A percentile compares a stretch with the other conserved stretches of the same genome.
Evolutionary conservation across 1,140 invertebrate species (phyloP).

Genomic region (Polypedilum vanderplanki): DNA sequence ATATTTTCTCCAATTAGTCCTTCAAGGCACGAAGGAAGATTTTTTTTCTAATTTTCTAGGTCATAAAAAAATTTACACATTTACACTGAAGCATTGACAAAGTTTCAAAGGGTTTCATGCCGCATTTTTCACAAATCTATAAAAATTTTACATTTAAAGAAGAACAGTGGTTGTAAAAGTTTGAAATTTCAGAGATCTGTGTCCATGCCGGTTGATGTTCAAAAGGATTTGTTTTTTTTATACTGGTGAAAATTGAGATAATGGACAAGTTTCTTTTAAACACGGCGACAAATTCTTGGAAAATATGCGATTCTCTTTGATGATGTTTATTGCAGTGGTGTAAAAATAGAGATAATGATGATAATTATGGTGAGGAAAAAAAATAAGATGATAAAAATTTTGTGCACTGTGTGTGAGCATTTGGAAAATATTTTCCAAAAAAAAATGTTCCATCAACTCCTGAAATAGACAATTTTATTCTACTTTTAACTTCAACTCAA

Average conservation of each 20-base stretch:
- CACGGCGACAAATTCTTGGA: not conserved
- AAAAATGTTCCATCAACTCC: too few relatives aligned
- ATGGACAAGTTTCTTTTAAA: not conserved
- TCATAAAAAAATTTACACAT: constrained; percentile 19
- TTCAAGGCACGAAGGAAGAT: not conserved
- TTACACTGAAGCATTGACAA: not conserved
- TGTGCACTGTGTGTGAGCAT: too few relatives aligned
- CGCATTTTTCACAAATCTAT: constrained; percentile 18
- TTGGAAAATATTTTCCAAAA: too few relatives aligned
- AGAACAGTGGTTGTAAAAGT: constrained; percentile 1
- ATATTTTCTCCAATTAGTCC: not conserved
- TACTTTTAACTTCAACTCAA: too few relatives aligned
- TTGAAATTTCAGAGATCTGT: not conserved
- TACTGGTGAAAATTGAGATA: not conserved
- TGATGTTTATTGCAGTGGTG: too few relatives aligned
- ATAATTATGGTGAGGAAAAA: too few relatives aligned
- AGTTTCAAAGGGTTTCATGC: not conserved
- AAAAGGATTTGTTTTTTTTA: not conserved
- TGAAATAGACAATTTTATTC: too few relatives aligned
- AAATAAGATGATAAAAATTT: too few relatives aligned
- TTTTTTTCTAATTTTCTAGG: not conserved
- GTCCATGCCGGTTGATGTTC: not conserved
- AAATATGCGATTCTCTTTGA: not conserved
- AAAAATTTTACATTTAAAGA: not conserved
- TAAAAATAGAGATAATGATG: too few relatives aligned